Evolutionary conservation across 2,113 vertebrate genomes (phyloP).

Genomic region (Notechis scutatus): DNA sequence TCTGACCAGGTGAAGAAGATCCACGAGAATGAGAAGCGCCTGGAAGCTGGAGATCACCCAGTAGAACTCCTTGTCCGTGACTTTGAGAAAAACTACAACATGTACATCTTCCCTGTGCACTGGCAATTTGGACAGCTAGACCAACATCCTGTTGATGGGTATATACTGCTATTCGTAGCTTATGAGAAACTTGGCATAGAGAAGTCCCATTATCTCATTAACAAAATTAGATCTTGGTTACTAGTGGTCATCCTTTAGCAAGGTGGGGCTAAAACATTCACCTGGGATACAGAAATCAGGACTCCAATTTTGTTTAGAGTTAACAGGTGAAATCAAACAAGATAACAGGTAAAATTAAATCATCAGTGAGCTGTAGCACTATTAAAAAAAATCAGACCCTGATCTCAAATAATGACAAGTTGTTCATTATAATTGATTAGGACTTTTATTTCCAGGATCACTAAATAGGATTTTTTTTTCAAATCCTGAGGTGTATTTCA

Average conservation of each 20-base stretch:
- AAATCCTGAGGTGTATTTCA: neutral
- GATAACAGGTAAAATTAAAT: neutral
- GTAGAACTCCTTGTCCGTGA: constrained; percentile 93
- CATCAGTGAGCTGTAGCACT: neutral
- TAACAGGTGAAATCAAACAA: neutral
- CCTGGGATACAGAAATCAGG: neutral
- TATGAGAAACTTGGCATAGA: neutral
- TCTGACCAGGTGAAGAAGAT: constrained; percentile 91
- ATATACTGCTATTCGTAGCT: constrained; percentile 18
- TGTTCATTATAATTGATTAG: neutral
- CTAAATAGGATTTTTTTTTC: neutral
- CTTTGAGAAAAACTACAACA: constrained; percentile 99
- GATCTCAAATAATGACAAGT: neutral
- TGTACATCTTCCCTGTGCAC: constrained; percentile 99
- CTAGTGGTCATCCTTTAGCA: neutral
- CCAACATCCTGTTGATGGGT: constrained; percentile 93
- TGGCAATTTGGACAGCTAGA: constrained; percentile 99
- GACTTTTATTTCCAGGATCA: neutral
- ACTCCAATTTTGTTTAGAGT: neutral
- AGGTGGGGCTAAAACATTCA: neutral
- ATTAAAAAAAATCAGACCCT: neutral
- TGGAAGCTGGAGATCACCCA: constrained; percentile 88
- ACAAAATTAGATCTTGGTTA: neutral
- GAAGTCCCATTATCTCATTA: neutral
- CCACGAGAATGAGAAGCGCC: constrained; percentile 93